These are phyloP conservation scores for Coelopa pilipes DNA, from an alignment of 2,888 invertebrate genomes.

Conservation along the genomic window DNA sequence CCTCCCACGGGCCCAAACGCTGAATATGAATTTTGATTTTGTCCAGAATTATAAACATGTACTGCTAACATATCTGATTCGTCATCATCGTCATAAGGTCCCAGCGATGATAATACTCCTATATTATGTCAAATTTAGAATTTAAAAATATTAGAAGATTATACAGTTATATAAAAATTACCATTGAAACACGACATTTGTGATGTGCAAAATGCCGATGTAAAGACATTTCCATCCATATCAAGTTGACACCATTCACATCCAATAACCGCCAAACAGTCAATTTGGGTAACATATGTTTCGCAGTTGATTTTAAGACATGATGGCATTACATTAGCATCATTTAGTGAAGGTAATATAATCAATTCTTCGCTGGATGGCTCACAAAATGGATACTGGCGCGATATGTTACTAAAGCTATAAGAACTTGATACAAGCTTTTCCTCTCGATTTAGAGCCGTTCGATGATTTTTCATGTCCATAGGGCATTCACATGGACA, in stretches of 20 bases:
- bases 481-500: constrained; percentile 92
- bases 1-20: constrained; percentile 90
- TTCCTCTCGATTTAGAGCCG: constrained; percentile 23
- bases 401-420: constrained; percentile 53
- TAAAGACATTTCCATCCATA: constrained; percentile 77
- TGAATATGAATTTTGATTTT: constrained; percentile 71
- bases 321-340: constrained; percentile 70
- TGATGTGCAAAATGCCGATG: constrained; percentile 81
- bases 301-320: constrained; percentile 80
- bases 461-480: constrained; percentile 48
- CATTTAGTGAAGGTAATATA: constrained; percentile 65
- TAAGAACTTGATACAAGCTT: not conserved
- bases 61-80: constrained; percentile 60
- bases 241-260: constrained; percentile 93
- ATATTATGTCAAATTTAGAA: not conserved
- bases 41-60: constrained; percentile 61
- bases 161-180: not conserved
- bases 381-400: constrained; percentile 60
- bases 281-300: constrained; percentile 72
- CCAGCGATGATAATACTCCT: constrained; percentile 78
- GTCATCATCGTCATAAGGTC: constrained; percentile 73
- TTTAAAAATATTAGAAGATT: not conserved
- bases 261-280: constrained; percentile 80
- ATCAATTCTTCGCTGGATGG: constrained; percentile 58
- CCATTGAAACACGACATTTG: constrained; percentile 88